Evolutionary conservation across 2,113 vertebrate genomes (phyloP), one percentile per base, ranked within the genome.

Genomic region (Scomber colias): DNA sequence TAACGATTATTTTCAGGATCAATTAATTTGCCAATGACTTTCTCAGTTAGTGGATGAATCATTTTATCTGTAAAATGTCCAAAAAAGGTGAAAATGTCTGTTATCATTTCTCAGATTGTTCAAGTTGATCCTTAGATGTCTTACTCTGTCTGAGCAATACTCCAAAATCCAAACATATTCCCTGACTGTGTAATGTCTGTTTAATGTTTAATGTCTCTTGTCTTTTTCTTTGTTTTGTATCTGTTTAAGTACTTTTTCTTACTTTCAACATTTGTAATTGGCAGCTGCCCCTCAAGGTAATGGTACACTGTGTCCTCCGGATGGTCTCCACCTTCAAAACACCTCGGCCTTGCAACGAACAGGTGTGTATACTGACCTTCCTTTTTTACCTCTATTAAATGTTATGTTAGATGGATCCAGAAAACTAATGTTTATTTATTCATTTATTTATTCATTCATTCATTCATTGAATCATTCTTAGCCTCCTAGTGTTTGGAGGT

Each of bases 311-410:
- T n/a, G 9, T 3, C 56, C 57, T 15, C 27, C 31, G 11, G 81
- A 87, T 0, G 16, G 2, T 45, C 13, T 63, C 17, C 53, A 69
- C 19, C n/a, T 4, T 16, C 75, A 79, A 17, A 85, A 72, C 30
- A 85, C 75, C 4, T 17, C 44, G 5, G 15, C 57, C 44, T 67
- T 94, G 60, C 89, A 90, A 74, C 76, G 6, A 57, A 92, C 87
- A 70, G 92, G 92, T 93, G 15, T 61, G 81, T 48, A 30, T 21
- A 2, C 55, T n/a, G 3, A 79, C n/a, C 5, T 2, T 27, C 19
- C 8, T 24, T 27, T 27, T 27, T 17, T 45, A 40, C 15, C 10
- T 16, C 45, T 17, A 72, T 19, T 3, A 19, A 55, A 15, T 59
- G 15, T 55, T 53, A 48, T 21, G 2, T 56, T 16, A 45, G 1